Evolutionary conservation across 2,113 vertebrate species (phyloP), one percentile per base, ranked within the genome.

Genomic region (Oryzias javanicus): DNA sequence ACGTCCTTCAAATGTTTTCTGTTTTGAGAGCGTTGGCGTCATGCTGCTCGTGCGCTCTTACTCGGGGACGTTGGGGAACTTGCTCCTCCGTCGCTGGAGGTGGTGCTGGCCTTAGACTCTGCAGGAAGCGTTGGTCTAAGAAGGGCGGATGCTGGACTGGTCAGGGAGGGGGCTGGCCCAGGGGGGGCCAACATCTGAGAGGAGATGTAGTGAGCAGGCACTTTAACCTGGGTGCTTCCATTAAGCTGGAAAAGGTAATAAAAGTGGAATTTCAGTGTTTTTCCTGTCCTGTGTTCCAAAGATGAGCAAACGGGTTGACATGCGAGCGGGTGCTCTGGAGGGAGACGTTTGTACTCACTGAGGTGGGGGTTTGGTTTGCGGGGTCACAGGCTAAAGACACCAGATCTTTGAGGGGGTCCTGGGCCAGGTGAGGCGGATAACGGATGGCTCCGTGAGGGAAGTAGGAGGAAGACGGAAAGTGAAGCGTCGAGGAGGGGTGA

Each of bases 351-450:
- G 14, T 49, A 69, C 96, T 97, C 92, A 98, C 96, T 86, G 96
- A 94, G 85, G 94, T 93, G 10, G 95, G 91, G 59, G 92, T 90
- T 82, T 97, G 96, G 89, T 91, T 95, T 88, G 95, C 92, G 8
- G 97, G 94, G 89, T 97, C 95, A 14, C 96, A 98, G 88, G 97
- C 94, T 91, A 99, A 87, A 0, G 96, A 95, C 76, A 98, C 95
- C 69, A 99, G 92, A 83, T 98, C 97, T 86, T 99, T 99, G 58
- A 98, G 92, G 0, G 97, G 95, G 86, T 98, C 97, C 90, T 97
- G 96, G 22, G 95, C 91, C 89, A 98, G 93, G 84, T 98, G 97
- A 35, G 97, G 96, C 1, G 97, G 95, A 81, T 98, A 98, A 64
- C 97, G 93, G 75, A 98, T 99, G 55, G 97, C 94, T 55, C 95